Evolutionary conservation across 2,888 invertebrate genomes (phyloP).

Genomic region (Vannuccia rotundouncinata): DNA sequence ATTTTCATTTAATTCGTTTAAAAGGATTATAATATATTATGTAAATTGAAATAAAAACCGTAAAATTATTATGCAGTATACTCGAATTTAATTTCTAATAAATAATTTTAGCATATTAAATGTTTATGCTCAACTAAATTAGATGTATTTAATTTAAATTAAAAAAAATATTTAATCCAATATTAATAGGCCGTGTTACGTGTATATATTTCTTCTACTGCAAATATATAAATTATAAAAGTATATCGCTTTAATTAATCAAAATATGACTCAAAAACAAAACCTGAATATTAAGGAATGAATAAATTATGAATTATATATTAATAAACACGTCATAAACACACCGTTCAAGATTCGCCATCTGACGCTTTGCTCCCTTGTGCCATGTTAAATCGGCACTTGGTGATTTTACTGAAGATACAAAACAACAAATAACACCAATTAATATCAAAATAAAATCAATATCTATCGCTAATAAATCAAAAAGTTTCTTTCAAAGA

Average conservation of each 20-base stretch:
- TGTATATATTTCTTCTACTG: no score
- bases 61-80: not conserved
- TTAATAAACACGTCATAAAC: not conserved
- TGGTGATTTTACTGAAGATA: slow-evolving; percentile 52
- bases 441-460: no score
- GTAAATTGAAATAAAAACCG: no score
- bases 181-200: no score
- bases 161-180: not conserved
- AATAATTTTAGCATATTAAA: not conserved
- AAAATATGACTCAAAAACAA: no score
- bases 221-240: no score
- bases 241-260: no score
- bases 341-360: slow-evolving; percentile 56
- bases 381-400: slow-evolving; percentile 56
- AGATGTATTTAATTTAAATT: not conserved
- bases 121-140: not conserved
- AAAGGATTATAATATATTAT: no score
- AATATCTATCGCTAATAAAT: no score
- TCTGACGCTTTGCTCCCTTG: slow-evolving; percentile 56
- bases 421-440: no score
- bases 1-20: no score
- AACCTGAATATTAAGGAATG: not conserved
- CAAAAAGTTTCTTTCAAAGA: no score
- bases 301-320: not conserved
- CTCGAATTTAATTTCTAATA: not conserved